phyloP scores from a whole-genome alignment of 2,888 invertebrate genomes.

The Acanthosoma haemorrhoidale region DNA sequence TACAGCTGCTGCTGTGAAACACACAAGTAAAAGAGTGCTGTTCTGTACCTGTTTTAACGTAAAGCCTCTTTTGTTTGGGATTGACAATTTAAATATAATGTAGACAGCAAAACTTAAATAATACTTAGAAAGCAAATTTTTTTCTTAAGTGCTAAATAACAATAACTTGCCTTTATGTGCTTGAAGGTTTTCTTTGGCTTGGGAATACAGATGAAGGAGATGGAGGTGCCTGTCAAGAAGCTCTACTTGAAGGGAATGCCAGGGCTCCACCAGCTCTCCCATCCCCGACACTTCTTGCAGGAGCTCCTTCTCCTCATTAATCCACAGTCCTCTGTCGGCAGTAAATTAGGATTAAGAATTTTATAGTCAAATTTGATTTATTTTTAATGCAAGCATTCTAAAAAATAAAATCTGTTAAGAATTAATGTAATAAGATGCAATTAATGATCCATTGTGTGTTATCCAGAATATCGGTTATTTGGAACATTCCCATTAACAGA shows the following conservation, averaged over 20 bases:
- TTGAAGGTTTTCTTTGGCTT: conserved; percentile 73
- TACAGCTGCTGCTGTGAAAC: no score
- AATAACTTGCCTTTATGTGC: conserved; percentile 56
- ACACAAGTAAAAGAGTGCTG: no score
- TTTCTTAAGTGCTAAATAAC: no score
- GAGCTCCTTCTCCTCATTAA: conserved; percentile 82
- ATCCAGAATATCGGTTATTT: no score
- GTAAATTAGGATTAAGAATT: no score
- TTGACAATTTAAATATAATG: no score
- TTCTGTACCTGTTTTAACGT: no score
- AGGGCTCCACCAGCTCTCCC: conserved; percentile 77
- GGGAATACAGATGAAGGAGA: conserved; percentile 76
- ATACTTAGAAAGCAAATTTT: no score
- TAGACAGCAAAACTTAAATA: no score
- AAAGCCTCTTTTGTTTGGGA: no score
- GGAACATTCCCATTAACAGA: no score
- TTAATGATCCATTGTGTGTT: background rate
- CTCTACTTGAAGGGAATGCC: conserved; percentile 76
- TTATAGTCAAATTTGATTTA: background rate
- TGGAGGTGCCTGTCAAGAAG: conserved; percentile 76
- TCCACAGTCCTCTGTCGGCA: conserved; percentile 78
- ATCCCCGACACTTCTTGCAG: conserved; percentile 83
- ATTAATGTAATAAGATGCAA: background rate
- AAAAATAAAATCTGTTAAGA: background rate
- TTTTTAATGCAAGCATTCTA: no score